phyloP scores from a whole-genome alignment of 2,797 vertebrate genomes.

The Tokudaia muenninki region DNA sequence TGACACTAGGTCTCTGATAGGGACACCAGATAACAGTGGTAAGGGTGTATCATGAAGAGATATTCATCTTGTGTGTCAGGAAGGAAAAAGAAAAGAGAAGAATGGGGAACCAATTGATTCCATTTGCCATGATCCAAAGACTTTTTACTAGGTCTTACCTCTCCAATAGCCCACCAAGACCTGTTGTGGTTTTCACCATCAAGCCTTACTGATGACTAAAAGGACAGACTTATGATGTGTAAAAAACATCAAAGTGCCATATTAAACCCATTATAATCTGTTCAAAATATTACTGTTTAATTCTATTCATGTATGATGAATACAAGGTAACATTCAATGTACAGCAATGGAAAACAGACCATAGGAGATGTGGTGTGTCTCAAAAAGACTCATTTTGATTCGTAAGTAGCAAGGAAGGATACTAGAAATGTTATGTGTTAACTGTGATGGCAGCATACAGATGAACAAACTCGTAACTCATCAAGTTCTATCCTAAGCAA shows the following conservation, averaged over 20 bases:
- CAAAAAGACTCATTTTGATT: neutral
- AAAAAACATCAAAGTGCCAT: neutral
- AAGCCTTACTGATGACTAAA: neutral
- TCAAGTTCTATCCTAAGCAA: neutral
- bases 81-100: neutral
- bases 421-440: neutral
- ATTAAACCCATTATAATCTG: neutral
- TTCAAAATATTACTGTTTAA: neutral
- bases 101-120: neutral
- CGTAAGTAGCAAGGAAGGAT: neutral
- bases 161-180: neutral
- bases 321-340: neutral
- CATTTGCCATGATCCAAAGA: no score
- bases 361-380: neutral
- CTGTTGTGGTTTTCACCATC: neutral
- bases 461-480: neutral
- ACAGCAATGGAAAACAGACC: neutral
- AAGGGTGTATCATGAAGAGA: neutral
- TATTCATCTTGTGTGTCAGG: neutral
- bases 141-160: neutral
- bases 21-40: neutral
- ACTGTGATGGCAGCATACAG: neutral
- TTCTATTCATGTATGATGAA: neutral
- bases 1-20: no score
- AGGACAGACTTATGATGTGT: neutral